These are phyloP conservation scores for Bambusicola thoracicus DNA, from an alignment of 2,113 vertebrate genomes.

Conservation along the genomic window DNA sequence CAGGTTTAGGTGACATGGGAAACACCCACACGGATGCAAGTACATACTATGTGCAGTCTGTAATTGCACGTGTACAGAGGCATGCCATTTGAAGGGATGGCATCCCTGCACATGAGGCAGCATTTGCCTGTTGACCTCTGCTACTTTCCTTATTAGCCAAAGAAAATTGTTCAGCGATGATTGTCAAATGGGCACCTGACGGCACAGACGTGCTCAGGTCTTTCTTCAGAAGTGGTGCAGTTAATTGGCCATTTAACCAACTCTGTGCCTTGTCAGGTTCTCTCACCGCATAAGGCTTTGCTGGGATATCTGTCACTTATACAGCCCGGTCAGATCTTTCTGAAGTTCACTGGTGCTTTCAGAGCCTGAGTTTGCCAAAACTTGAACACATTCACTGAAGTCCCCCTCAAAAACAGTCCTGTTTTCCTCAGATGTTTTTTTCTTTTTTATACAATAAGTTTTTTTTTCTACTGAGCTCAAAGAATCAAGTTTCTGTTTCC, in stretches of 20 bases:
- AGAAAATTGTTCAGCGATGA: neutral
- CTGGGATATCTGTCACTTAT: neutral
- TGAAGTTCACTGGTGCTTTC: neutral
- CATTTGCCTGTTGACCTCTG: neutral
- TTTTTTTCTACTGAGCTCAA: neutral
- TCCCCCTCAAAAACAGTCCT: neutral
- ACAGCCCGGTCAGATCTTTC: neutral
- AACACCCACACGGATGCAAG: neutral
- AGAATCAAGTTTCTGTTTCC: neutral
- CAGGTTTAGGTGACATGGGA: neutral
- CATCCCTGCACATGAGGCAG: neutral
- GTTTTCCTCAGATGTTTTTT: neutral
- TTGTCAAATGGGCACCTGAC: neutral
- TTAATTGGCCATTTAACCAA: neutral
- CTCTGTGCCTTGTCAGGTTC: neutral
- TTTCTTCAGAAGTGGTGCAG: neutral
- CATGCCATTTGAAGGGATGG: neutral
- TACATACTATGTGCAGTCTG: neutral
- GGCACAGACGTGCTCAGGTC: neutral
- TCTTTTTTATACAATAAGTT: neutral
- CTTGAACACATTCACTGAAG: conserved; percentile 1
- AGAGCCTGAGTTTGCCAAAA: neutral
- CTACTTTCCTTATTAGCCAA: neutral
- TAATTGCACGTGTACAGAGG: neutral
- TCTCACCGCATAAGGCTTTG: neutral